Conservation (phyloP, 2,797 vertebrate species). For the Lithobates pipiens region DNA sequence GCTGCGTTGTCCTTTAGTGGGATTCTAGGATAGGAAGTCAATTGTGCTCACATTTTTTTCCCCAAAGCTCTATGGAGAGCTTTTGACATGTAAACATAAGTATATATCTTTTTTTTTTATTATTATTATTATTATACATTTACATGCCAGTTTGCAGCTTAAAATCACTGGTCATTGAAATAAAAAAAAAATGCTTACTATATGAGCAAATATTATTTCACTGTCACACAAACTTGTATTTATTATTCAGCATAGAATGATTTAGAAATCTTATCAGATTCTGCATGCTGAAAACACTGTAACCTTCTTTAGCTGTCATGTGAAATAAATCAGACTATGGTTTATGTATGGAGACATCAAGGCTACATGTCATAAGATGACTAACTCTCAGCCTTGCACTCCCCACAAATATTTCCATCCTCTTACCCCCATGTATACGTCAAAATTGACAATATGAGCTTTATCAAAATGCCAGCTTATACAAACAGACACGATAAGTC, state of each 20-base stretch:
- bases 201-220: too few species aligned
- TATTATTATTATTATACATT: neutral
- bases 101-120: too few species aligned
- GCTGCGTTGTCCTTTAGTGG: neutral
- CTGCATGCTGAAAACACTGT: neutral
- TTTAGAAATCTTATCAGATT: neutral
- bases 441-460: conserved; percentile 1
- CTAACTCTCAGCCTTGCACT: conserved; percentile 24
- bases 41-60: neutral
- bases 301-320: neutral
- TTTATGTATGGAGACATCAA: neutral
- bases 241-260: neutral
- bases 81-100: neutral
- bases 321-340: conserved; percentile 9
- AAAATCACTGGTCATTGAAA: neutral
- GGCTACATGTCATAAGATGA: conserved; percentile 24
- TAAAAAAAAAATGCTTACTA: neutral
- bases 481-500: neutral
- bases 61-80: neutral
- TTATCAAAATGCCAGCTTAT: conserved; percentile 13
- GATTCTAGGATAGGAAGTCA: neutral
- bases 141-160: neutral
- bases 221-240: too few species aligned
- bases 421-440: neutral
- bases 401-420: neutral